Conservation (phyloP, 2,888 invertebrate genomes). For the Bembecia ichneumoniformis region DNA sequence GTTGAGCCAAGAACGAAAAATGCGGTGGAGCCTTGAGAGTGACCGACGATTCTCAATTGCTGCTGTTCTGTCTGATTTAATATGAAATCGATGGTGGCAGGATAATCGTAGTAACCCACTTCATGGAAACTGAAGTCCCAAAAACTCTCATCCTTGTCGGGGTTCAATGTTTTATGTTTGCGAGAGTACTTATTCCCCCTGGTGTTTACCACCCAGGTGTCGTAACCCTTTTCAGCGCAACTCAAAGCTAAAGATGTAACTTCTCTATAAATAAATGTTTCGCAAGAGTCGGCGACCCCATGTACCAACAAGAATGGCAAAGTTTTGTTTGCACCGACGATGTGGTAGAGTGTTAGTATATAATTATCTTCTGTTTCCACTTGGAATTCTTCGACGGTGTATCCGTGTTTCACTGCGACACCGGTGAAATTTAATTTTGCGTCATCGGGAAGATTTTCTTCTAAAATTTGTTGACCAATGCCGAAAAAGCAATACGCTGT, state of each 20-base stretch:
- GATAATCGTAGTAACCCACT: slow-evolving; percentile 78
- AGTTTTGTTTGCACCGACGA: slow-evolving; percentile 14
- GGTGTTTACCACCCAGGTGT: slow-evolving; percentile 53
- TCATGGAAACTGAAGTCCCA: slow-evolving; percentile 79
- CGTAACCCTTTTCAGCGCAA: slow-evolving; percentile 68
- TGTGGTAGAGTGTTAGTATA: slow-evolving; percentile 21
- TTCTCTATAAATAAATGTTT: slow-evolving; percentile 41
- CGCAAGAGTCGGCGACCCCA: slow-evolving; percentile 38
- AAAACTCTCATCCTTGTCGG: slow-evolving; percentile 43
- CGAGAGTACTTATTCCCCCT: slow-evolving; percentile 77
- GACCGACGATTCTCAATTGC: slow-evolving; percentile 77
- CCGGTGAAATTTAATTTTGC: slow-evolving; percentile 22
- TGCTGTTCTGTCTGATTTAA: slow-evolving; percentile 53
- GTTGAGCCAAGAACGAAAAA: slow-evolving; percentile 70
- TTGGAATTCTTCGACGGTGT: slow-evolving; percentile 15
- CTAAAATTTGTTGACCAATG: neutral
- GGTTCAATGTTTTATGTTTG: slow-evolving; percentile 59
- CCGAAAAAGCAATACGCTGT: neutral
- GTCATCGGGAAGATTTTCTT: slow-evolving; percentile 1
- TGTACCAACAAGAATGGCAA: slow-evolving; percentile 43
- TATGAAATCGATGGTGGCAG: slow-evolving; percentile 69
- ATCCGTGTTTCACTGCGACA: slow-evolving; percentile 21
- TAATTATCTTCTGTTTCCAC: slow-evolving; percentile 32
- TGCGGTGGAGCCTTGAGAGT: slow-evolving; percentile 77
- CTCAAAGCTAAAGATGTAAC: slow-evolving; percentile 33